These are phyloP conservation scores for Cavia aperea DNA, from an alignment of 2,113 vertebrate species.

Conservation along the genomic window DNA sequence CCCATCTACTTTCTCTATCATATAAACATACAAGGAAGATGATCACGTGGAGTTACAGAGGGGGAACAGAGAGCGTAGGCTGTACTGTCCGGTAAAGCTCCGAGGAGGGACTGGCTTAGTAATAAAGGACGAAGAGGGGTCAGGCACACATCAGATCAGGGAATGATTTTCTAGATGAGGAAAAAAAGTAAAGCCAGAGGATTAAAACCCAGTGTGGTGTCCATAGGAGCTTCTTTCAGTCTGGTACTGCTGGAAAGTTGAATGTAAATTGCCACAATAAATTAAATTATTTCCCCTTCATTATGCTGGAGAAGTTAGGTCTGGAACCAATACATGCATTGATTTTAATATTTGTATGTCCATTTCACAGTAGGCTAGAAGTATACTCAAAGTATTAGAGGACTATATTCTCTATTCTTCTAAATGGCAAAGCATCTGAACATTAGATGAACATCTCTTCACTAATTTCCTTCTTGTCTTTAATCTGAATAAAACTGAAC, in stretches of 20 bases:
- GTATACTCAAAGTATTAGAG: neutral
- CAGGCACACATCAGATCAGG: neutral
- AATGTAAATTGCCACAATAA: neutral
- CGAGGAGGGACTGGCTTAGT: neutral
- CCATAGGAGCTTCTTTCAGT: neutral
- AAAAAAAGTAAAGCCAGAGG: neutral
- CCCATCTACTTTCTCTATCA: neutral
- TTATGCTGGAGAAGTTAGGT: neutral
- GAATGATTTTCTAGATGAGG: neutral
- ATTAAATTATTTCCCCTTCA: neutral
- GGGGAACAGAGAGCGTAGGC: neutral
- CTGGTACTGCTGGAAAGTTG: neutral
- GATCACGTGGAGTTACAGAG: neutral
- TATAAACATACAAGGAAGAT: neutral
- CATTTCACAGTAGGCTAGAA: neutral
- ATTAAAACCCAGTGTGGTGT: neutral
- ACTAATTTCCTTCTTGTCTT: slow-evolving; percentile 8
- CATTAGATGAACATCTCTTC: neutral
- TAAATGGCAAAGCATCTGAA: neutral
- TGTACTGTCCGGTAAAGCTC: neutral
- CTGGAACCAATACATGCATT: neutral
- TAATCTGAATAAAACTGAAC: neutral
- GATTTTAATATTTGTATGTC: neutral
- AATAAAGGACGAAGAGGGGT: neutral
- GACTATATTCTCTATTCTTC: neutral